These are phyloP conservation scores for Thyatira batis DNA, from an alignment of 2,888 invertebrate genomes.

Conservation along the genomic window DNA sequence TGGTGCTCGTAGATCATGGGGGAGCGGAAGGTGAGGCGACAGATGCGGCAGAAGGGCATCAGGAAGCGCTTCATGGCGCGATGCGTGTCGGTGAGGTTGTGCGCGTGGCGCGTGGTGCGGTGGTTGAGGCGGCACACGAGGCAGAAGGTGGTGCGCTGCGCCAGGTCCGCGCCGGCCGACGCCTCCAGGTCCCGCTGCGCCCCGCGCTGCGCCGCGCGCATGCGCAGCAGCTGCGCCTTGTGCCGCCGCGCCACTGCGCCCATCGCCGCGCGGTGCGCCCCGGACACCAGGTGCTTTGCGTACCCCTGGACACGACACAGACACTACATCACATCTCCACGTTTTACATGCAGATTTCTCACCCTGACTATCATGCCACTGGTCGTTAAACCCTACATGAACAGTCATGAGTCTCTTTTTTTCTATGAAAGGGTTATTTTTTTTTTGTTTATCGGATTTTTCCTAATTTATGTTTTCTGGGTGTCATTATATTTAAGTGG, in stretches of 20 bases:
- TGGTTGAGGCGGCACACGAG: constrained; percentile 89
- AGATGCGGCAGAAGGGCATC: constrained; percentile 90
- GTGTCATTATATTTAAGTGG: no score
- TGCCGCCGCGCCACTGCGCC: constrained; percentile 88
- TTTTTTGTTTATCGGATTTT: no score
- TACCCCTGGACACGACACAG: constrained; percentile 82
- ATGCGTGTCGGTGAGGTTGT: constrained; percentile 90
- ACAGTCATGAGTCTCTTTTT: no score
- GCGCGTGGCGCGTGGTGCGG: constrained; percentile 88
- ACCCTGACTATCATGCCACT: no score
- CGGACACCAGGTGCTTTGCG: constrained; percentile 87
- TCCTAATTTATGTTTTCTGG: no score
- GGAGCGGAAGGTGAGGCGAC: constrained; percentile 89
- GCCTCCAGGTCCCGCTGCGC: constrained; percentile 91
- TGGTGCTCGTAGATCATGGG: constrained; percentile 94
- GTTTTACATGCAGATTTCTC: no score
- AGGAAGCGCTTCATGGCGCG: constrained; percentile 93
- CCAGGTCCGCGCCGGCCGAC: constrained; percentile 83
- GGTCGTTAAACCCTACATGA: no score
- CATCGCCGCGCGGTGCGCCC: constrained; percentile 88
- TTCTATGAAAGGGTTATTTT: no score
- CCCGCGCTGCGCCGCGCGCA: constrained; percentile 90
- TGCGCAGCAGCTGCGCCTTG: constrained; percentile 87
- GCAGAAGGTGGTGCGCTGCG: constrained; percentile 86
- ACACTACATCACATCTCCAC: background rate